A percentile compares a stretch with the other conserved stretches of the same genome.
phyloP scores from a whole-genome alignment of 2,113 vertebrate genomes.

The Mormyrus lacerda region DNA sequence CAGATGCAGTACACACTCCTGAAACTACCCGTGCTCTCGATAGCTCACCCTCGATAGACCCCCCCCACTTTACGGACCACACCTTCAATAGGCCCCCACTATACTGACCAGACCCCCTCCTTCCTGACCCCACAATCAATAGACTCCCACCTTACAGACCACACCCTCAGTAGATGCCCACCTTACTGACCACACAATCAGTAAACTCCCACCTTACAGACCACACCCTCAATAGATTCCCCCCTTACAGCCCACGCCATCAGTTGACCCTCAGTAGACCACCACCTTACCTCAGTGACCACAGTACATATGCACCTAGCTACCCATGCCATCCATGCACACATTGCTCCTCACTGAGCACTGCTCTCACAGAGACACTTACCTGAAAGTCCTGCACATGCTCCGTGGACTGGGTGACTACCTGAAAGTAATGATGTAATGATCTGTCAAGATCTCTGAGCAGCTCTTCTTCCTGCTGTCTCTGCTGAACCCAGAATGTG shows the following conservation, averaged over 20 bases:
- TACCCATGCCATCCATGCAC: background rate
- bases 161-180: background rate
- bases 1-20: background rate
- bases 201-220: slow-evolving; percentile 19
- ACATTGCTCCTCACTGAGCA: background rate
- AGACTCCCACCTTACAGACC: background rate
- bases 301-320: background rate
- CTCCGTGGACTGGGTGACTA: slow-evolving; percentile 39
- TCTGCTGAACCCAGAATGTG: slow-evolving; percentile 63
- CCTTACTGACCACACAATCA: background rate
- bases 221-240: too few species aligned
- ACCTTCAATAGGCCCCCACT: background rate
- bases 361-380: background rate
- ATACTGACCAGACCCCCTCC: background rate
- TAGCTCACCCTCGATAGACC: too few species aligned
- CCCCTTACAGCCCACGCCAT: background rate
- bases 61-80: background rate
- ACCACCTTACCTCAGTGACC: background rate
- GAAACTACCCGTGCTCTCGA: background rate
- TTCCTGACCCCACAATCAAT: too few species aligned
- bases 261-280: background rate
- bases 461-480: slow-evolving; percentile 60
- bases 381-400: slow-evolving; percentile 48
- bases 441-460: slow-evolving; percentile 50
- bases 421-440: slow-evolving; percentile 40